These are phyloP conservation scores for Patiria pectinifera DNA, from an alignment of 53 echinoderm and acorn worm genomes.

Conservation along the genomic window DNA sequence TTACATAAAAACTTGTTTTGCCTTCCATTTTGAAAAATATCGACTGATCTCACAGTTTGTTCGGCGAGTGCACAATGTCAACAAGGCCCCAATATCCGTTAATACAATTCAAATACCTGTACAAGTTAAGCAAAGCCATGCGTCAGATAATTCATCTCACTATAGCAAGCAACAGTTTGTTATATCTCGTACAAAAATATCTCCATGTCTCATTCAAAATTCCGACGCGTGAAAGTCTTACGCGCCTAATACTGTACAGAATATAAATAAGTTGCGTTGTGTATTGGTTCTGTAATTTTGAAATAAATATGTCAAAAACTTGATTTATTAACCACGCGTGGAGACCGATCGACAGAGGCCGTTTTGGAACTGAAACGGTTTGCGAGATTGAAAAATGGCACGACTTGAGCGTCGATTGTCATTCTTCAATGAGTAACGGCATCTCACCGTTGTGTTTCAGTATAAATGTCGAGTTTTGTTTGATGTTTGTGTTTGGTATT, in stretches of 20 bases:
- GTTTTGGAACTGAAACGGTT: not conserved
- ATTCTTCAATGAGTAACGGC: too few species aligned
- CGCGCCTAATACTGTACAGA: not conserved
- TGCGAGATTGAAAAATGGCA: not conserved
- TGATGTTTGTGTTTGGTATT: not conserved
- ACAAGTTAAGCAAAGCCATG: not conserved
- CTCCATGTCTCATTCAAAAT: slow-evolving; percentile 5
- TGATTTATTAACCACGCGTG: not conserved
- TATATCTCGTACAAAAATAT: slow-evolving; percentile 12
- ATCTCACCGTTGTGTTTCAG: not conserved
- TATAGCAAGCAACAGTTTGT: not conserved
- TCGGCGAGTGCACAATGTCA: slow-evolving; percentile 30
- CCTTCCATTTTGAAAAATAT: slow-evolving; percentile 32
- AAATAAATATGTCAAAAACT: not conserved
- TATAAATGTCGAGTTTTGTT: not conserved
- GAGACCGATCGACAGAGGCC: not conserved
- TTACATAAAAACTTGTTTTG: slow-evolving; percentile 47
- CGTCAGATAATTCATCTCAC: not conserved
- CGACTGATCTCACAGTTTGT: not conserved
- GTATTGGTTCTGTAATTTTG: not conserved
- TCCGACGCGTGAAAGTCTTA: not conserved
- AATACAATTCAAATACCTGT: not conserved
- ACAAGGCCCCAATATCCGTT: not conserved
- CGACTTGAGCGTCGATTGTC: too few species aligned
- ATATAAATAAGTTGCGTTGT: not conserved